Base-by-base conservation (phyloP, 2,888 invertebrate genomes). In the Unio pictorum region DNA sequence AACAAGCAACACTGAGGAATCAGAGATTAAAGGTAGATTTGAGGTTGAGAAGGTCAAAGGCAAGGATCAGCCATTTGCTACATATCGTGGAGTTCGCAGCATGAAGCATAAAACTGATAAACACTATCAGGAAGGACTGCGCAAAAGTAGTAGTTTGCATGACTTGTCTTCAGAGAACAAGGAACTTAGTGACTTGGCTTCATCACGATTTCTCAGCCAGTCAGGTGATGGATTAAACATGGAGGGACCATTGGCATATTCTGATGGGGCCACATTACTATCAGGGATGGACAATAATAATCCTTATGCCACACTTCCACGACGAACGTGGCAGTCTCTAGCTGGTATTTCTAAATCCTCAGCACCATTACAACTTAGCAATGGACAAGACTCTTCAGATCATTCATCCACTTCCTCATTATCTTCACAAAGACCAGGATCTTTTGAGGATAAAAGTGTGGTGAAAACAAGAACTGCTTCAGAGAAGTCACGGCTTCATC, bases 91-190 rank as follows among this genome's bases (percentile, higher is more conserved):
- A 54, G 86, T 89, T 7, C 85, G 89, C 54, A 87, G 85, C 69
- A 81, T 89, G 76, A 89, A 89, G 73, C 88, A 88, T 75, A 84
- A 84, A 68, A 82, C 84, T 68, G 87, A 89, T 71, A 84, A 84
- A 62, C 79, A 83, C 61, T 82, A 86, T 70, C 82, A 84, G 68
- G 88, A 89, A 55, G 87, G 86, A 7, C 75, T 89, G 56, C 76
- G 87, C 30, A 89, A 88, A 72, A 88, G 88, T 71, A 87, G 83
- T 76, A 89, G 88, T 69, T 73, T 88, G 64, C 86, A 87, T 70
- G 88, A 89, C 67, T 68, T 89, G 60, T 79, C 84, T 26, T 75
- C 83, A 7, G 75, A 81, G 45, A 80, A 80, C 30, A 61, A 74
- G 28, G 75, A 78, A 56, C 57, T 74, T 15, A 69, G 75, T 15